Conservation (phyloP, 1,140 invertebrate species). For the Drosophila kepulauana region DNA sequence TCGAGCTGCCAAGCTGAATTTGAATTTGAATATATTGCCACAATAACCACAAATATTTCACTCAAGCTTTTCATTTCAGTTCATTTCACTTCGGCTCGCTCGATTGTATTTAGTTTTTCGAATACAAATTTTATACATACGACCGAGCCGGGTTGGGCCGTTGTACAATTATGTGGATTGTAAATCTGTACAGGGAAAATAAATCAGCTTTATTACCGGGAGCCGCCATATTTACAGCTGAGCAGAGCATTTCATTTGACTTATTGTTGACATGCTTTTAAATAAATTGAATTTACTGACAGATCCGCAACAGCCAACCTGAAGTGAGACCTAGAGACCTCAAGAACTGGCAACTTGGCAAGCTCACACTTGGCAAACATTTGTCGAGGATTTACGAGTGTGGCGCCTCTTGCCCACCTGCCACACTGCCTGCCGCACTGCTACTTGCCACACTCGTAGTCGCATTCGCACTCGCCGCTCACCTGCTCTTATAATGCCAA, state of each 20-base stretch:
- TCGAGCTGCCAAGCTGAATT: slow-evolving; percentile 49
- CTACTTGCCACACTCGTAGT: slow-evolving; percentile 6
- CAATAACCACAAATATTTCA: slow-evolving; percentile 54
- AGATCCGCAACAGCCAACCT: slow-evolving; percentile 29
- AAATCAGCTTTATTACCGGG: slow-evolving; percentile 66
- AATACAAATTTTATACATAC: slow-evolving; percentile 23
- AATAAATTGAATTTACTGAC: slow-evolving; percentile 72
- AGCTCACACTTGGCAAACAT: slow-evolving; percentile 51
- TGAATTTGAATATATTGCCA: slow-evolving; percentile 62
- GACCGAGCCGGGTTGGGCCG: background rate
- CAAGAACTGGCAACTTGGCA: slow-evolving; percentile 16
- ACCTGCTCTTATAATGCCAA: slow-evolving; percentile 56
- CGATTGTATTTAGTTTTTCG: slow-evolving; percentile 34
- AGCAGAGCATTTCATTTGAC: slow-evolving; percentile 67
- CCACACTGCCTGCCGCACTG: background rate
- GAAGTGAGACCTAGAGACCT: slow-evolving; percentile 20
- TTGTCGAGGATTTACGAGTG: slow-evolving; percentile 65
- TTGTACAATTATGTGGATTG: slow-evolving; percentile 49
- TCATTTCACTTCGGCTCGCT: slow-evolving; percentile 24
- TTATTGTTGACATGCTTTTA: slow-evolving; percentile 74
- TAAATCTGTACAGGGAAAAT: slow-evolving; percentile 60
- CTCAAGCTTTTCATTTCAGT: slow-evolving; percentile 43
- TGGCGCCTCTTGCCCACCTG: slow-evolving; percentile 3
- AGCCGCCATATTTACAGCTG: slow-evolving; percentile 61
- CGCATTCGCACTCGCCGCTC: slow-evolving; percentile 10